phyloP scores from a whole-genome alignment of 2,888 invertebrate genomes.

The Anaspis maculata region DNA sequence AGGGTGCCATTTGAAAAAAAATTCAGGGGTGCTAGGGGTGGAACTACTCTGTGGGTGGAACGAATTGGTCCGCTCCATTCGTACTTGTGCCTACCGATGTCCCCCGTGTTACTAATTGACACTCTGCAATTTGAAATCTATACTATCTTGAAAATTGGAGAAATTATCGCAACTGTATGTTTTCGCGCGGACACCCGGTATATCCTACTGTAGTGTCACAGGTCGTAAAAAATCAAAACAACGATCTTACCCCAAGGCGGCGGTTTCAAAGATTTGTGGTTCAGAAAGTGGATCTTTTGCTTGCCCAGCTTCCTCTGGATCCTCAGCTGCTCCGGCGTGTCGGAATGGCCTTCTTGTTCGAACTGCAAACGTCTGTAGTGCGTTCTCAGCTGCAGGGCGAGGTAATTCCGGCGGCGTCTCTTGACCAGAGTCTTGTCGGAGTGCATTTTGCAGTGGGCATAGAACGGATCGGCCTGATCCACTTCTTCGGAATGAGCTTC shows the following conservation, averaged over 20 bases:
- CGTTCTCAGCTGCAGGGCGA: conserved; percentile 76
- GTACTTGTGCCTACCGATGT: too few relatives aligned
- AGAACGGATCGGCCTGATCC: conserved; percentile 93
- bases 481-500: conserved; percentile 87
- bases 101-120: too few relatives aligned
- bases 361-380: conserved; percentile 55
- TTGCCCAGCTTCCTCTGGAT: conserved; percentile 76
- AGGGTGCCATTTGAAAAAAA: too few relatives aligned
- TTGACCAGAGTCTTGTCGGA: conserved; percentile 84
- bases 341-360: conserved; percentile 53
- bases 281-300: conserved; percentile 74
- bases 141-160: too few relatives aligned
- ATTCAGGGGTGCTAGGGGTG: too few relatives aligned
- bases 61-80: too few relatives aligned
- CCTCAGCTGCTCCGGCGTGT: conserved; percentile 61
- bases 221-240: too few relatives aligned
- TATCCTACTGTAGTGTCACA: too few relatives aligned
- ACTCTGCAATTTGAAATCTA: too few relatives aligned
- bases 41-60: too few relatives aligned
- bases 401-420: conserved; percentile 73
- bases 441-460: conserved; percentile 92
- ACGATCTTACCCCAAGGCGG: conserved; percentile 84
- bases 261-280: conserved; percentile 62
- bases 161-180: too few relatives aligned
- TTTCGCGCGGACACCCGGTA: too few relatives aligned